Evolutionary conservation across 2,888 invertebrate species (phyloP), one percentile per base, ranked within the genome.

Genomic region (Timandra comae): DNA sequence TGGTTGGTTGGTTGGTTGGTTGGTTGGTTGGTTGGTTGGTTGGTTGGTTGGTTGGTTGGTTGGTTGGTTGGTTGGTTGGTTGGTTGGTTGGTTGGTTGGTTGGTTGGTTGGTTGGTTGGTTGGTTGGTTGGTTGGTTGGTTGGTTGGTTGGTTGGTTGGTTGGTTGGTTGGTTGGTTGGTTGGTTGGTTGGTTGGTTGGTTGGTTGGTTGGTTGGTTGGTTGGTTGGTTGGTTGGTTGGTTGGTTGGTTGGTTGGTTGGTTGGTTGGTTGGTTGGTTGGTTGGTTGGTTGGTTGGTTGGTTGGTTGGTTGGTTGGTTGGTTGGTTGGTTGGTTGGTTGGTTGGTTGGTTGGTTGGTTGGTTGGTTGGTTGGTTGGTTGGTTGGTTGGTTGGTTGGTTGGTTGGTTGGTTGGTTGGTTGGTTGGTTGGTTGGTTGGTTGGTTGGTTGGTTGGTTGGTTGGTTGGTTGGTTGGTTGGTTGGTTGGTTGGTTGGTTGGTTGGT

Each of bases 351-450:
- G 29, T 29, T 21, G 29, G 29, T 21, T 20, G 29, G 9, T 20
- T 20, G 21, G 20, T 13, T 20, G 20, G 20, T 11, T 13, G 29
- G 9, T 20, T 20, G 21, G 21, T 9, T 11, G 10, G 20, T 29
- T 19, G 29, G 20, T 13, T 13, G 16, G 13, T 4, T 13, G 16
- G 13, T 27, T 13, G 12, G 27, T 13, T 13, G 16, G 12, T 27
- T 7, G 27, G 27, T 27, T 27, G 27, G 27, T 27, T 27, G 27
- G 27, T 27, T 27, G 27, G 27, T 27, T 27, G 27, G 27, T 27
- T 27, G 27, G 27, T 27, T 27, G 27, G 27, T 27, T 27, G 27
- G 27, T 27, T 27, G 27, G 27, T 24, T 24, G 24, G 24, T 24
- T 24, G 24, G 24, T 24, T 24, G 24, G 24, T 24, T 24, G 24